These are phyloP conservation scores for Thera obeliscata DNA, from an alignment of 2,888 invertebrate genomes.

Conservation along the genomic window DNA sequence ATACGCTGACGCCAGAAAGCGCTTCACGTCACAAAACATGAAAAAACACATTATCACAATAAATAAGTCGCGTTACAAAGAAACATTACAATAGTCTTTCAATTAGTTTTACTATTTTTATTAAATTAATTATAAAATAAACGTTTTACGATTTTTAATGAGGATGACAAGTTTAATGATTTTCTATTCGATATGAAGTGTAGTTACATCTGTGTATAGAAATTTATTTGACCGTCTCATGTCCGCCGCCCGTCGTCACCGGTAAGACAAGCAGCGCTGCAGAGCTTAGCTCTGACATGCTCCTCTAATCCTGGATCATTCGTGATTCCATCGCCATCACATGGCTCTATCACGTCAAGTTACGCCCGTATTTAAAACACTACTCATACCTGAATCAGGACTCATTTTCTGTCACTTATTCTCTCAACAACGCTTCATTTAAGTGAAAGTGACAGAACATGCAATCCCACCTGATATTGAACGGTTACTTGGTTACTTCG, in stretches of 20 bases:
- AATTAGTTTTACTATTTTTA: slow-evolving; percentile 75
- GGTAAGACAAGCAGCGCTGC: slow-evolving; percentile 22
- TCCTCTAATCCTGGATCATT: slow-evolving; percentile 23
- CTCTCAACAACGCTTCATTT: no score
- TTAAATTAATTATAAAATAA: slow-evolving; percentile 57
- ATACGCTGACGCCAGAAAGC: slow-evolving; percentile 29
- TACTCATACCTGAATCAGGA: not conserved
- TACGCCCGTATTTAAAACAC: not conserved
- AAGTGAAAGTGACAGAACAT: no score
- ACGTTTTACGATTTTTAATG: slow-evolving; percentile 72
- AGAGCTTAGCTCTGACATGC: slow-evolving; percentile 35
- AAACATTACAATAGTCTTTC: slow-evolving; percentile 66
- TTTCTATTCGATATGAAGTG: slow-evolving; percentile 38
- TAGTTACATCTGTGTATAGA: slow-evolving; percentile 60
- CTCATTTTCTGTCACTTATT: no score
- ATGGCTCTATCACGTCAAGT: slow-evolving; percentile 25
- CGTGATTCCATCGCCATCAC: slow-evolving; percentile 29
- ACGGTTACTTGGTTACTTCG: no score
- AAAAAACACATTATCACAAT: slow-evolving; percentile 65
- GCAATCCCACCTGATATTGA: no score
- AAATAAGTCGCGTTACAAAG: slow-evolving; percentile 69
- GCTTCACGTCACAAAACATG: slow-evolving; percentile 47
- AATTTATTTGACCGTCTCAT: slow-evolving; percentile 60
- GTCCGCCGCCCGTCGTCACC: not conserved
- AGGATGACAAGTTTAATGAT: slow-evolving; percentile 47